Evolutionary conservation across 2,113 vertebrate species (phyloP).

Genomic region (Hippoglossus stenolepis): DNA sequence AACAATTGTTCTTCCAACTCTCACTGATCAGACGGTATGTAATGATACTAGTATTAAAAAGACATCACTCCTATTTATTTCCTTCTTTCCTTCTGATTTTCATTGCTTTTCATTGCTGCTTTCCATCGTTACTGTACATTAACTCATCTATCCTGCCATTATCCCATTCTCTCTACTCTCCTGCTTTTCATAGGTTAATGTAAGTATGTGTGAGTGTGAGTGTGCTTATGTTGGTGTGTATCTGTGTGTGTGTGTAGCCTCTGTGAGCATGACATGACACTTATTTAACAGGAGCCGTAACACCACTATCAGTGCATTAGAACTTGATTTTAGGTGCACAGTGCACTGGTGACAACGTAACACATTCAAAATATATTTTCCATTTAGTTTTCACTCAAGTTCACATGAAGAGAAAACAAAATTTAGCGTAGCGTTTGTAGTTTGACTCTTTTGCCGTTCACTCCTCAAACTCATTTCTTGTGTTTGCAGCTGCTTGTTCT

Average conservation of each 20-base stretch:
- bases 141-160: constrained; percentile 56
- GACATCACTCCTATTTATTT: background rate
- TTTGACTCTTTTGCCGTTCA: background rate
- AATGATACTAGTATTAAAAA: background rate
- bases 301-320: background rate
- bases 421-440: background rate
- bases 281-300: constrained; percentile 13
- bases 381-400: background rate
- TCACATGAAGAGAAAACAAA: background rate
- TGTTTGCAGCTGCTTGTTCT: constrained; percentile 12
- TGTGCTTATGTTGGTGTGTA: constrained; percentile 27
- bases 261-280: constrained; percentile 61
- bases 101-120: constrained; percentile 22
- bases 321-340: constrained; percentile 16
- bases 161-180: constrained; percentile 48
- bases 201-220: constrained; percentile 65
- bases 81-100: constrained; percentile 13
- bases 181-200: constrained; percentile 69
- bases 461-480: constrained; percentile 22
- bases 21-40: constrained; percentile 95
- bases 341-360: constrained; percentile 33
- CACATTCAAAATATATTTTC: background rate
- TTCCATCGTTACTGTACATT: constrained; percentile 31
- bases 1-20: constrained; percentile 92
- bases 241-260: constrained; percentile 34